Base-by-base conservation (phyloP, 2,797 vertebrate genomes). In the Neopelma chrysocephalum region DNA sequence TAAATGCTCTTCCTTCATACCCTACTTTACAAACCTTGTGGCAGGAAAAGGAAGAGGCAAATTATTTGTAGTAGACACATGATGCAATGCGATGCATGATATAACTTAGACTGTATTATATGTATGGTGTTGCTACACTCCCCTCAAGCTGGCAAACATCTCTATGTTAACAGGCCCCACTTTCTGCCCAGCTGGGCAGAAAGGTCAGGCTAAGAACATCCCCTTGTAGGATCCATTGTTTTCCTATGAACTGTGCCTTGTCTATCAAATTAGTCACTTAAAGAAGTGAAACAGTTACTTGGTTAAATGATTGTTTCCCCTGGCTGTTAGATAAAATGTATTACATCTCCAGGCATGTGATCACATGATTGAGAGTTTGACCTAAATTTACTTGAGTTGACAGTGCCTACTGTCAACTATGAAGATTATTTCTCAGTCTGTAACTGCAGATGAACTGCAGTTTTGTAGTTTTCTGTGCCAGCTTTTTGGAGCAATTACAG, bases 381-480 rank as follows among this genome's bases (percentile, higher is more conserved):
- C 91, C 96, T 95, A 95, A 89, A 94, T 95, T 94, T 90, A 83
- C 85, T 93, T 91, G n/a, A n/a, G n/a, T n/a, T n/a, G n/a, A n/a
- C n/a, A 50, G 54, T 94, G 84, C 70, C 81, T 93, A 71, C 88
- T 88, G 85, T 89, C 85, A 96, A 79, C 77, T 75, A 73, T 77
- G 88, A 77, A 90, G 79, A 90, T n/a, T 54, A 87, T 90, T 76
- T 72, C 62, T 53, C 66, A 80, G 72, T n/a, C 68, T 83, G 50
- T 81, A 94, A 89, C 87, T 90, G 82, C 90, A 91, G 82, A 91
- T 81, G 78, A 94, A 96, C 90, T 72, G 62, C 25, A 87, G 60
- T 86, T 83, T 68, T 87, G 50, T 82, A 82, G 73, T 70, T 57
- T 87, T 91, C 73, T 73, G 65, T 69, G 50, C 64, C 2, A 7